Base-by-base conservation (phyloP, 2,888 invertebrate species). In the Apodemia hepburni region DNA sequence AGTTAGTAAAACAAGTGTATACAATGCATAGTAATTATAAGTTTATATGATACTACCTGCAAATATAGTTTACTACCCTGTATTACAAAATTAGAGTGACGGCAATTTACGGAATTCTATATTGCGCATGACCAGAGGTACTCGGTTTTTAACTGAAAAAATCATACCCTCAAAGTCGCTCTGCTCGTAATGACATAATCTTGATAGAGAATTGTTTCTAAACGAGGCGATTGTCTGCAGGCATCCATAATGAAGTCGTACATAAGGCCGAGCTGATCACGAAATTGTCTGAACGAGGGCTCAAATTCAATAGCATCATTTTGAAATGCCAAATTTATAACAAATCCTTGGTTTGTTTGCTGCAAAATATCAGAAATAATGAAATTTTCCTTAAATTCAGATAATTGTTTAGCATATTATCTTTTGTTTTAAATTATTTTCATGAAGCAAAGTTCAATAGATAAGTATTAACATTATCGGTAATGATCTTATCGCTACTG, bases 171-270 rank as follows among this genome's bases (percentile, higher is more conserved):
- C 18, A 89, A 71, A 3, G 73, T 79, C 45, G 65, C 35, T 65
- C 72, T 75, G 17, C 74, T 66, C 17, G 75, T 72, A 15, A 69
- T 69, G 29, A 85, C 74, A 70, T 80, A 94, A 79, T 96, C 96
- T 69, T 95, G 92, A 80, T 95, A 96, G 58, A 97, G 84, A 73
- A 95, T 93, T 1, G 94, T 95, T 83, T 98, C 98, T 54, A 98
- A 92, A 62, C 97, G 92, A 1, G 97, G 96, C 61, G 97, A 91
- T 45, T 93, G 92, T 67, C 93, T 90, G 38, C 97, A 94, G 0
- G 96, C 94, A 65, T 95, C 93, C 12, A 96, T 93, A 70, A 98
- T 93, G n/a, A 93, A 93, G 70, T 96, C 96, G 68, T 97, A 94
- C 22, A 96, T 86, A 59, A 94, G 91, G 49, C 95, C 80, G 1